Conservation (phyloP, 2,797 vertebrate genomes). For the Masticophis lateralis region DNA sequence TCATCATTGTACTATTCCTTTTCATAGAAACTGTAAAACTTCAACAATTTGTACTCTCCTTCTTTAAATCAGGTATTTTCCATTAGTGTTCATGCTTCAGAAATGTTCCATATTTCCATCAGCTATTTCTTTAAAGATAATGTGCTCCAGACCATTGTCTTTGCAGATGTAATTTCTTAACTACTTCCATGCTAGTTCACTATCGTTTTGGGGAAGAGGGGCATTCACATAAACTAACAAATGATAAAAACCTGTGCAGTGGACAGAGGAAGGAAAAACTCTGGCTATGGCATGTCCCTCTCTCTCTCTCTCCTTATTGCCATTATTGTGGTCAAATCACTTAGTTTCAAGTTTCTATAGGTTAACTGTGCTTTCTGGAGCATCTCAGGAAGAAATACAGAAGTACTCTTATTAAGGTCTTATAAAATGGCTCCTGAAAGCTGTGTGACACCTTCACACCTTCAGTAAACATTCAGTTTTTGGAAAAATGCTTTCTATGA, state of each 20-base stretch:
- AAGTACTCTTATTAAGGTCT: neutral
- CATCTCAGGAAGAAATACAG: neutral
- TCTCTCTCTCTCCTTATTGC: neutral
- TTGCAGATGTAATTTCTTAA: neutral
- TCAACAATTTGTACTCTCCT: neutral
- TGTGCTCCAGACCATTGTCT: neutral
- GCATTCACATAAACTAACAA: neutral
- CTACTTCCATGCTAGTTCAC: neutral
- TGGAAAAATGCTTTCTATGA: neutral
- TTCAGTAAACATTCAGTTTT: neutral
- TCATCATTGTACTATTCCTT: neutral
- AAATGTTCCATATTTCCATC: neutral
- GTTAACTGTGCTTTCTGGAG: neutral
- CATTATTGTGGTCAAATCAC: neutral
- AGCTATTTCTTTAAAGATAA: neutral
- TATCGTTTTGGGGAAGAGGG: neutral
- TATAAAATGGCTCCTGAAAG: neutral
- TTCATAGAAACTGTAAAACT: neutral
- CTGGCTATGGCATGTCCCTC: accelerated
- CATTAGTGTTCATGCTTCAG: neutral
- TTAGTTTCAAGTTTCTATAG: neutral
- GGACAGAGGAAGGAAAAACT: neutral
- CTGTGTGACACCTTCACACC: neutral
- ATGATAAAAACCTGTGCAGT: neutral
- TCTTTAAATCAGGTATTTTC: neutral